Conservation (phyloP, 1,140 invertebrate genomes). For the Sinonovacula constricta region DNA sequence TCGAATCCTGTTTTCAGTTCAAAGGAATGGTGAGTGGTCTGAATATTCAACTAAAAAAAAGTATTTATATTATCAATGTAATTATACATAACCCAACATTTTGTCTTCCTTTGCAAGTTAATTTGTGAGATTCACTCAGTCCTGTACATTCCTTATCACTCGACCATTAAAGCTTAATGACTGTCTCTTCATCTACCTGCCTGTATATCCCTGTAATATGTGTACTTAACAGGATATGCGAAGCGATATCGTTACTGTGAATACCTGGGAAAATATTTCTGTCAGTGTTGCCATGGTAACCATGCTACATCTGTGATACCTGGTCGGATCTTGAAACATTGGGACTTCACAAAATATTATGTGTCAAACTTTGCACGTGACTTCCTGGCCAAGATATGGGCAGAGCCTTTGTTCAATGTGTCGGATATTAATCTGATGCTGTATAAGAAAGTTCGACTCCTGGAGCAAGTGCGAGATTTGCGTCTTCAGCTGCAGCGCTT, state of each 20-base stretch:
- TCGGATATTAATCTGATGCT: constrained; percentile 83
- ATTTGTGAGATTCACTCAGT: too few relatives aligned
- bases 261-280: constrained; percentile 93
- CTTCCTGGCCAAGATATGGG: constrained; percentile 87
- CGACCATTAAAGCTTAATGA: too few relatives aligned
- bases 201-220: too few relatives aligned
- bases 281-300: constrained; percentile 92
- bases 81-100: too few relatives aligned
- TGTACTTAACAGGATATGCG: constrained; percentile 82
- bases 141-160: too few relatives aligned
- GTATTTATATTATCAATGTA: too few relatives aligned
- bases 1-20: too few relatives aligned
- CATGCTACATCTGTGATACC: constrained; percentile 86
- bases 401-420: constrained; percentile 88
- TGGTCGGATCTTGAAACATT: constrained; percentile 86
- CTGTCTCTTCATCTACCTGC: too few relatives aligned
- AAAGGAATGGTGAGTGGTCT: too few relatives aligned
- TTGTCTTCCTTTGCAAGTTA: too few relatives aligned
- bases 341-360: constrained; percentile 86
- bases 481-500: constrained; percentile 85
- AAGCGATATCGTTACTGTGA: constrained; percentile 86
- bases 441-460: constrained; percentile 82
- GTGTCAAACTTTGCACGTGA: constrained; percentile 91
- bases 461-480: constrained; percentile 83
- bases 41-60: too few relatives aligned